A percentile compares a stretch with the other conserved stretches of the same genome.
Conservation (phyloP, 2,797 vertebrate genomes). For the Hafferia zeledoni region DNA sequence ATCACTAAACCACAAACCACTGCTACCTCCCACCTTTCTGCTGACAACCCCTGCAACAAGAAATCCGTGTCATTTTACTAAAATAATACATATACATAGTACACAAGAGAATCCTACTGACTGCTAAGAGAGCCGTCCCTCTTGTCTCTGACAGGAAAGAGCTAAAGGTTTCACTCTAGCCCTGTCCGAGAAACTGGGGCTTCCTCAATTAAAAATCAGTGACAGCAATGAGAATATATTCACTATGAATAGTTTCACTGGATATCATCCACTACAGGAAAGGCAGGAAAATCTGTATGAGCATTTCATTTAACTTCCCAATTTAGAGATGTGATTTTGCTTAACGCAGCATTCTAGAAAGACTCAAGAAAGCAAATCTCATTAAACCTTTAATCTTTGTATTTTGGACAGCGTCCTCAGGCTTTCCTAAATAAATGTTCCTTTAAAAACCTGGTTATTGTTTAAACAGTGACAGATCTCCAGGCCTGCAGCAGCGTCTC, state of each 20-base stretch:
- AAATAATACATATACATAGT: accelerated
- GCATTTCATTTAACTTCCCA: neutral
- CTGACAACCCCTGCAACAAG: neutral
- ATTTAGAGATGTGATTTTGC: neutral
- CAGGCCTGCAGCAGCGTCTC: neutral
- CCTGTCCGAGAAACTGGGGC: neutral
- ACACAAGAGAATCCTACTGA: neutral
- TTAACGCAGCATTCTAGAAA: neutral
- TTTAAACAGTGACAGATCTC: neutral
- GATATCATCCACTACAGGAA: neutral
- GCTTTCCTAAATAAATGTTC: neutral
- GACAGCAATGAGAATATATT: neutral
- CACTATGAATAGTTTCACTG: neutral
- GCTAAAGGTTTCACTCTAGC: neutral
- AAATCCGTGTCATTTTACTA: neutral
- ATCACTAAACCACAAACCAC: neutral
- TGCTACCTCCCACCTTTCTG: neutral
- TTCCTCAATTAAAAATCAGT: neutral
- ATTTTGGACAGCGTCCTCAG: neutral
- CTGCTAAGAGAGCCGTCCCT: accelerated
- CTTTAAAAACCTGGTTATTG: neutral
- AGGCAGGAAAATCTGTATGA: neutral
- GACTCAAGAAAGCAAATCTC: neutral
- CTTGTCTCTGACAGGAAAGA: neutral
- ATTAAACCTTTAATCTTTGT: neutral